A percentile compares a stretch with the other conserved stretches of the same genome.
These are phyloP conservation scores for Hyposoter didymator DNA, from an alignment of 2,888 invertebrate species.

Conservation along the genomic window DNA sequence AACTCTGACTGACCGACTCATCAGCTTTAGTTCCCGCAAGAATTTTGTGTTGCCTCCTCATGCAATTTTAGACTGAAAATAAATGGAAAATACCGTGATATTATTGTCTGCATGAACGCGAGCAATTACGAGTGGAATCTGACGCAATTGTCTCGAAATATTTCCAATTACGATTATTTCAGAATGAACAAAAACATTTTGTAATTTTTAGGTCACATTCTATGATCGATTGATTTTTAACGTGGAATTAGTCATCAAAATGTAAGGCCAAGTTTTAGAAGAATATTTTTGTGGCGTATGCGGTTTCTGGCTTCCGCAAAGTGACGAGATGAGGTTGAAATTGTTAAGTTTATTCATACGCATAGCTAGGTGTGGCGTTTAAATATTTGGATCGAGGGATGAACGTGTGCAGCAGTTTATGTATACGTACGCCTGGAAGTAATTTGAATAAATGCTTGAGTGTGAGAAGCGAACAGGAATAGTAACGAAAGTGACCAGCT, in stretches of 20 bases:
- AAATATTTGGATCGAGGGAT: conserved; percentile 80
- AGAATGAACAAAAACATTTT: neutral
- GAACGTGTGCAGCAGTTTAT: conserved; percentile 22
- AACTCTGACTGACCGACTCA: neutral
- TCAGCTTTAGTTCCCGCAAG: neutral
- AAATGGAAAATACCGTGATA: no score
- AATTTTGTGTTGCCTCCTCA: neutral
- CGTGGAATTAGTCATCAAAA: neutral
- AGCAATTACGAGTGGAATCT: neutral
- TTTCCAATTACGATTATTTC: neutral
- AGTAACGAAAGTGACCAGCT: conserved; percentile 61
- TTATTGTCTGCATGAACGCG: no score
- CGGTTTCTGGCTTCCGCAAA: neutral
- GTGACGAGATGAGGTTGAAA: conserved; percentile 7
- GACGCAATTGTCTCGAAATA: neutral
- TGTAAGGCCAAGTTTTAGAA: neutral
- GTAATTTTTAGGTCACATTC: neutral
- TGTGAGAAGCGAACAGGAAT: conserved; percentile 50
- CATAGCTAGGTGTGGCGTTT: conserved; percentile 68
- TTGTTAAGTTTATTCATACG: conserved; percentile 15
- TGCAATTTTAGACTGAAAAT: neutral
- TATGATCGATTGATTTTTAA: neutral
- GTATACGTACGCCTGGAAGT: conserved; percentile 69
- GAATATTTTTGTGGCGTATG: neutral
- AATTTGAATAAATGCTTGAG: conserved; percentile 75